A percentile compares a stretch with the other conserved stretches of the same genome.
phyloP scores from a whole-genome alignment of 2,113 vertebrate genomes.

The Scophthalmus maximus region DNA sequence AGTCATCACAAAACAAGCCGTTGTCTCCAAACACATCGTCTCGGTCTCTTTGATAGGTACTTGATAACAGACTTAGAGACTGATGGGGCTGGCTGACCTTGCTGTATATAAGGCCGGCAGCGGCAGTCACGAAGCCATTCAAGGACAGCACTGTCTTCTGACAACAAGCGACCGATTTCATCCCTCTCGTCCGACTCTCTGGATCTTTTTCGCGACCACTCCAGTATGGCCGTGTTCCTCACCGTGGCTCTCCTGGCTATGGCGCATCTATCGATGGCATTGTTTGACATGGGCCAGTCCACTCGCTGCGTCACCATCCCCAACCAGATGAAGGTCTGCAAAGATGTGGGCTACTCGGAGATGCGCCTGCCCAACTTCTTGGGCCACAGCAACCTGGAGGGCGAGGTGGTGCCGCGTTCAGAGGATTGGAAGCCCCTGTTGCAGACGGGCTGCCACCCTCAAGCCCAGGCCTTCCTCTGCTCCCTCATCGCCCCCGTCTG shows the following conservation, averaged over 20 bases:
- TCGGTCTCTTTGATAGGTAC: constrained; percentile 81
- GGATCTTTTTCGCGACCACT: constrained; percentile 16
- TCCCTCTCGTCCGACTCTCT: constrained; percentile 3
- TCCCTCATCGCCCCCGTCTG: constrained; percentile 89
- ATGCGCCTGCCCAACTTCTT: constrained; percentile 92
- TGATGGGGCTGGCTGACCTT: constrained; percentile 68
- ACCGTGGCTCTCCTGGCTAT: constrained; percentile 53
- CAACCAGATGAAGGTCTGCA: constrained; percentile 87
- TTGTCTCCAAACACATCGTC: constrained; percentile 83
- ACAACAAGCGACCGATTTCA: constrained; percentile 3
- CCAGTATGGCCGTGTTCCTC: constrained; percentile 64
- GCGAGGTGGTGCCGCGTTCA: constrained; percentile 85
- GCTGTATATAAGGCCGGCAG: constrained; percentile 75
- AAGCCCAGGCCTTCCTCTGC: constrained; percentile 87
- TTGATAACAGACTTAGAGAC: constrained; percentile 82
- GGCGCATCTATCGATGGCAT: constrained; percentile 60
- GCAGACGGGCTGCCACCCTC: constrained; percentile 88
- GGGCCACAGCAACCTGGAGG: constrained; percentile 88
- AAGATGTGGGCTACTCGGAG: constrained; percentile 88
- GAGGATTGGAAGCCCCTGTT: constrained; percentile 86
- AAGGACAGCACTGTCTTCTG: constrained; percentile 16
- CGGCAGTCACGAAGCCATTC: constrained; percentile 15
- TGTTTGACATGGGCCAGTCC: constrained; percentile 90
- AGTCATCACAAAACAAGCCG: constrained; percentile 75
- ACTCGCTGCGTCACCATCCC: constrained; percentile 89